These are phyloP conservation scores for Exephanes ischioxanthus DNA, from an alignment of 2,888 invertebrate species.

Conservation along the genomic window DNA sequence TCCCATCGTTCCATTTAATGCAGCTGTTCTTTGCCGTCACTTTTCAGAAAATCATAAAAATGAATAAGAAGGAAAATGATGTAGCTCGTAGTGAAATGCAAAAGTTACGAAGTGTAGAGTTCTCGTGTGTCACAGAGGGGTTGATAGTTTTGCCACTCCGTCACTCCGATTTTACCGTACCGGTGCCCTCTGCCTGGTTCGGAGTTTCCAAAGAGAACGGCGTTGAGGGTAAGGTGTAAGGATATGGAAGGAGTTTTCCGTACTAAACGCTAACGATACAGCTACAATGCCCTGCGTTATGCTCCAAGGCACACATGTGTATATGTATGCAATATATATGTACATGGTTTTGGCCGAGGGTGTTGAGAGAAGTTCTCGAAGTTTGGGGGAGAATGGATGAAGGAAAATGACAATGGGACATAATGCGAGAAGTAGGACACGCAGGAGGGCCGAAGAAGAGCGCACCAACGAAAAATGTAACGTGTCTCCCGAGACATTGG, in stretches of 20 bases:
- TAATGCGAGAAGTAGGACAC: constrained; percentile 36
- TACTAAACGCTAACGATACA: constrained; percentile 2
- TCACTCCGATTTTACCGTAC: neutral
- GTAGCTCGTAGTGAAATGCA: constrained; percentile 18
- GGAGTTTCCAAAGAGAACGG: constrained; percentile 25
- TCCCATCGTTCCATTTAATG: no score
- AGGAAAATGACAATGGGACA: constrained; percentile 32
- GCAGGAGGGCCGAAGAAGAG: neutral
- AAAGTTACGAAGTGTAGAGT: constrained; percentile 19
- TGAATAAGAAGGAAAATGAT: neutral
- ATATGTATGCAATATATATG: neutral
- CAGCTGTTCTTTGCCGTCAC: neutral
- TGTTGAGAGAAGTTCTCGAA: neutral
- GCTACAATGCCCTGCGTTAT: constrained; percentile 20
- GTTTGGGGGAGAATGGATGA: neutral
- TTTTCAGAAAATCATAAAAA: neutral
- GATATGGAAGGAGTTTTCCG: constrained; percentile 9
- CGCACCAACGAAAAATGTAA: constrained; percentile 41
- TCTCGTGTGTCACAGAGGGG: neutral
- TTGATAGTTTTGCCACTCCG: neutral
- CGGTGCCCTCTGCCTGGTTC: neutral
- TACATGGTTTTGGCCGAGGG: neutral
- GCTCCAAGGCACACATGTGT: neutral
- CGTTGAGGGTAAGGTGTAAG: neutral
- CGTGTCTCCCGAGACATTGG: constrained; percentile 30